A percentile compares a stretch with the other conserved stretches of the same genome.
Evolutionary conservation across 2,113 vertebrate species (phyloP).

Genomic region (Dunckerocampus dactyliophorus): DNA sequence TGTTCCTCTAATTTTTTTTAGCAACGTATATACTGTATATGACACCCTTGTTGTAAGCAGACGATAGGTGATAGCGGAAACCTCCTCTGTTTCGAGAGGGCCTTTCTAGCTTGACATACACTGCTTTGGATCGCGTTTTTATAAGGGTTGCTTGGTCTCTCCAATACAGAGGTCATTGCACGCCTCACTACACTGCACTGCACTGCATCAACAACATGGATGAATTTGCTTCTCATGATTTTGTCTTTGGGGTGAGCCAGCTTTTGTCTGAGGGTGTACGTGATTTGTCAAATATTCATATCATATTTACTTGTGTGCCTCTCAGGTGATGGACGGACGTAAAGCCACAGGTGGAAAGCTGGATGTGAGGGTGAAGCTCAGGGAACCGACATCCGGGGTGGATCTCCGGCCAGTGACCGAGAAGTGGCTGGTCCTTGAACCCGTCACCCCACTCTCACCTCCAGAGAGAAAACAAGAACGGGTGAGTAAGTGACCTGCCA

Average conservation of each 20-base stretch:
- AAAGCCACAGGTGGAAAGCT: slow-evolving; percentile 83
- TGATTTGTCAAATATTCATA: slow-evolving; percentile 31
- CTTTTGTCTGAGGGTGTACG: slow-evolving; percentile 20
- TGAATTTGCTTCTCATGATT: background rate
- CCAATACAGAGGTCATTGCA: background rate
- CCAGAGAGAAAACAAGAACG: slow-evolving; percentile 52
- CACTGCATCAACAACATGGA: background rate
- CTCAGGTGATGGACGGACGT: slow-evolving; percentile 82
- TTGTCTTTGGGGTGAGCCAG: too few species aligned
- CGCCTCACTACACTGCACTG: background rate
- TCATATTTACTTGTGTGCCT: background rate
- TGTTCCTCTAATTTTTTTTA: too few species aligned
- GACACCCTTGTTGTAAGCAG: too few species aligned
- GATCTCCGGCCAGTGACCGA: slow-evolving; percentile 81
- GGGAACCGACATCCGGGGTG: slow-evolving; percentile 79
- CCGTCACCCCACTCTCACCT: slow-evolving; percentile 48
- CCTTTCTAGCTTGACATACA: too few species aligned
- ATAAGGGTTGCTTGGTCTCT: background rate
- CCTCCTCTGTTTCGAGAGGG: too few species aligned
- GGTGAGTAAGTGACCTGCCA: slow-evolving; percentile 30
- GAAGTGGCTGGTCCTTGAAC: slow-evolving; percentile 84
- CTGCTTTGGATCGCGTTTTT: too few species aligned
- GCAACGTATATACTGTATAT: too few species aligned
- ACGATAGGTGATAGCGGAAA: too few species aligned
- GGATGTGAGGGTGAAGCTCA: slow-evolving; percentile 81